Conservation (phyloP, 53 echinoderm and acorn worm species). For the Echinarachnius parma region DNA sequence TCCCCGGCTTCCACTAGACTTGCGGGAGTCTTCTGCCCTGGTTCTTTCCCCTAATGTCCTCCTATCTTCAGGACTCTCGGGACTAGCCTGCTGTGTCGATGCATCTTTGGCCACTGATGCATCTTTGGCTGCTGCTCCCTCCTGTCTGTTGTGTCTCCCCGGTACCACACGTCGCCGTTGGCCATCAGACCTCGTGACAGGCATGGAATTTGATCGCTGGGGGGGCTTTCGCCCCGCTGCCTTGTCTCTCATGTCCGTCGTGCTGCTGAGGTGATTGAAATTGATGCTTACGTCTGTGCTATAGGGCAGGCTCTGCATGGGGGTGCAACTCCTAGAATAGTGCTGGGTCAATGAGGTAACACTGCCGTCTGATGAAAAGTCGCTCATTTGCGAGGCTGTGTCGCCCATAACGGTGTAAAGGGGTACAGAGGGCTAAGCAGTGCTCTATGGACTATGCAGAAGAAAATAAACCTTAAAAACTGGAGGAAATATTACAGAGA, state of each 20-base stretch:
- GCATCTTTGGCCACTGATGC: conserved; percentile 2
- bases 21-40: conserved; percentile 12
- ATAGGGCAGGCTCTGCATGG: conserved; percentile 66
- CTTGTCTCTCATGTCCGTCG: conserved; percentile 18
- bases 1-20: conserved; percentile 6
- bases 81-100: conserved; percentile 15
- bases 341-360: conserved; percentile 60
- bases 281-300: conserved; percentile 76
- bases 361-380: conserved; percentile 47
- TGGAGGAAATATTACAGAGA: too few relatives aligned
- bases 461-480: too few relatives aligned
- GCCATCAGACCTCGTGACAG: conserved; percentile 40
- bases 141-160: conserved; percentile 16
- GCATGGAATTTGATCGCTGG: conserved; percentile 70
- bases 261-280: conserved; percentile 55
- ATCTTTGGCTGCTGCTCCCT: conserved; percentile 12
- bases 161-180: conserved; percentile 4
- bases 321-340: conserved; percentile 45
- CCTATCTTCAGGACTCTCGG: not conserved
- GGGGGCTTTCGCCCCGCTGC: conserved; percentile 39
- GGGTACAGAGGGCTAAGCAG: not conserved
- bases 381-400: conserved; percentile 65
- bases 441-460: conserved; percentile 8
- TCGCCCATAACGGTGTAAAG: conserved; percentile 65
- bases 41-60: conserved; percentile 4